A percentile compares a stretch with the other conserved stretches of the same genome.
These are phyloP conservation scores for Anthophora plumipes DNA, from an alignment of 2,888 invertebrate species.

Conservation along the genomic window DNA sequence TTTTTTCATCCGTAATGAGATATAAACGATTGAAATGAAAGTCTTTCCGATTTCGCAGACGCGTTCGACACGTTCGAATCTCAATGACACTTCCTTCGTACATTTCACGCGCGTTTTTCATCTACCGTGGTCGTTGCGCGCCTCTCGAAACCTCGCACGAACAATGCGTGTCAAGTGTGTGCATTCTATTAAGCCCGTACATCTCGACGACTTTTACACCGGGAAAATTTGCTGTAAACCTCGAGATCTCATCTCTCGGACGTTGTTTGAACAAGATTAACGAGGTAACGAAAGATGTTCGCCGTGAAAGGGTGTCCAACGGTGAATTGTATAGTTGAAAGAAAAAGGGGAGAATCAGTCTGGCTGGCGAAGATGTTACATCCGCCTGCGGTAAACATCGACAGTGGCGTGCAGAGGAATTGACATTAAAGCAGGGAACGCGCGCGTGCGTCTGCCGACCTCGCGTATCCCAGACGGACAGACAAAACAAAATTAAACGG, in stretches of 20 bases:
- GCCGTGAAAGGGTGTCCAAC: not conserved
- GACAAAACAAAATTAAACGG: conserved; percentile 37
- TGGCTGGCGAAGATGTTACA: conserved; percentile 6
- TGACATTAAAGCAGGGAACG: conserved; percentile 3
- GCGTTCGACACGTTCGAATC: conserved; percentile 13
- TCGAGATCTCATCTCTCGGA: not conserved
- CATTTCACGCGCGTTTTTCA: conserved; percentile 28
- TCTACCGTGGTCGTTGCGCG: not conserved
- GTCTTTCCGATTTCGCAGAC: conserved; percentile 8
- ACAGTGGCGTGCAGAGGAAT: not conserved
- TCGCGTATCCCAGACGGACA: conserved; percentile 22
- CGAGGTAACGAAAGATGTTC: not conserved
- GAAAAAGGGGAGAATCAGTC: conserved; percentile 3
- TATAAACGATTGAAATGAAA: conserved; percentile 1
- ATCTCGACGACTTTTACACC: not conserved
- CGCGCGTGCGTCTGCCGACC: not conserved
- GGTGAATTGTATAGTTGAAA: not conserved
- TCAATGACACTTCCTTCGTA: conserved; percentile 16
- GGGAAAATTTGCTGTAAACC: not conserved
- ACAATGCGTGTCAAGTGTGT: conserved; percentile 23
- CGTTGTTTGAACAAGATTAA: not conserved
- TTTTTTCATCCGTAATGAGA: not conserved
- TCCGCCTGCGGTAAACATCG: conserved; percentile 26
- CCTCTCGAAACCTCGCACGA: conserved; percentile 5
- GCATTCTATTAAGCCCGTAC: conserved; percentile 1